Conservation (phyloP, 2,113 vertebrate genomes). For the Vombatus ursinus region DNA sequence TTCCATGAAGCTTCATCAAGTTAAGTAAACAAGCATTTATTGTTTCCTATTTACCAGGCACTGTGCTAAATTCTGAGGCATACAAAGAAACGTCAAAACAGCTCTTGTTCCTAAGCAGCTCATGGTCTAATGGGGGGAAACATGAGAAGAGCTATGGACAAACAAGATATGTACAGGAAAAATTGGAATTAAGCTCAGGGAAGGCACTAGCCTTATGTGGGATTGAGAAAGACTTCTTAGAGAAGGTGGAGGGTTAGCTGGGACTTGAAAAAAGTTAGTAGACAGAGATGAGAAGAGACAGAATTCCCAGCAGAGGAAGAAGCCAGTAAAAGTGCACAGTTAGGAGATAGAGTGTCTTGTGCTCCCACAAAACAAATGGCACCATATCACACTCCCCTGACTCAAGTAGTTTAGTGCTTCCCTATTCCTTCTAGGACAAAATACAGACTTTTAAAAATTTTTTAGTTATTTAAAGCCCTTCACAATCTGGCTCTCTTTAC, state of each 20-base stretch:
- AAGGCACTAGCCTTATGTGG: not conserved
- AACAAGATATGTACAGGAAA: not conserved
- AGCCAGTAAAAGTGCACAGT: not conserved
- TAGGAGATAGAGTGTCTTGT: not conserved
- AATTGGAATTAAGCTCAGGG: not conserved
- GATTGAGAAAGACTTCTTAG: not conserved
- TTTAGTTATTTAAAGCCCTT: not conserved
- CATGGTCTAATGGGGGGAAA: not conserved
- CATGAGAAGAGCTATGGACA: not conserved
- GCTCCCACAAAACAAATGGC: not conserved
- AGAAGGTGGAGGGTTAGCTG: not conserved
- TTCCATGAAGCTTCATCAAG: not conserved
- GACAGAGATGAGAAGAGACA: not conserved
- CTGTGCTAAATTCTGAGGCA: not conserved
- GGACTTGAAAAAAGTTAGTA: not conserved
- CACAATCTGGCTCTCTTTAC: not conserved
- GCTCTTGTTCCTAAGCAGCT: not conserved
- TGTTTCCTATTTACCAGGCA: not conserved
- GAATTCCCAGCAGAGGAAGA: not conserved
- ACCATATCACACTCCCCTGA: not conserved
- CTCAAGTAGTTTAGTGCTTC: not conserved
- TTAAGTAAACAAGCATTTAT: not conserved
- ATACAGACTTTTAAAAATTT: too few relatives aligned
- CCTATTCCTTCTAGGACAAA: not conserved
- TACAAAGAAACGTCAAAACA: not conserved